Conservation (phyloP, 2,797 vertebrate genomes). For the Ciconia nigra region DNA sequence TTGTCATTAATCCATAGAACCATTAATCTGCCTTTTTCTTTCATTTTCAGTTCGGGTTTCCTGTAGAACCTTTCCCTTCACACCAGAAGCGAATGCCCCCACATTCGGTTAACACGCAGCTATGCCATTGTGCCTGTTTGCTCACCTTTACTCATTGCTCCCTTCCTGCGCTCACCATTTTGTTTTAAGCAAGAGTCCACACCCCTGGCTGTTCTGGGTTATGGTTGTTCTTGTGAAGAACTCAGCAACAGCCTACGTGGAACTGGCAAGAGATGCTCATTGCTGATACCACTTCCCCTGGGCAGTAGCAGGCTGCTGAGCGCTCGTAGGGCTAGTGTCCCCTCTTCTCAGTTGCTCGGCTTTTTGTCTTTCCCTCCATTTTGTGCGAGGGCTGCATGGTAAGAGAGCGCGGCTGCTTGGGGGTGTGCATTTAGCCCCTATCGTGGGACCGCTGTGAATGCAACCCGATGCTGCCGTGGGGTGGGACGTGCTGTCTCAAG, state of each 20-base stretch:
- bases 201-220: not conserved
- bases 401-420: not conserved
- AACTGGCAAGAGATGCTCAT: not conserved
- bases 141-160: constrained; percentile 37
- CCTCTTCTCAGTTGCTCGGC: not conserved
- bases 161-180: not conserved
- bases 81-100: constrained; percentile 82
- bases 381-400: not conserved
- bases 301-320: not conserved
- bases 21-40: constrained; percentile 88
- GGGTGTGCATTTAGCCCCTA: not conserved
- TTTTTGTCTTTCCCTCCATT: not conserved
- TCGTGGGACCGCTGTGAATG: not conserved
- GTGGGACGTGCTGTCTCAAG: not conserved
- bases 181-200: constrained; percentile 12
- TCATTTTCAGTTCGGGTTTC: constrained; percentile 96
- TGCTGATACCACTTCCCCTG: not conserved
- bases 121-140: constrained; percentile 67
- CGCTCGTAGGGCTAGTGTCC: not conserved
- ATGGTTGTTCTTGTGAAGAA: not conserved
- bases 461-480: accelerated
- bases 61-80: constrained; percentile 89
- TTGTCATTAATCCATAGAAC: constrained; percentile 74
- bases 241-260: not conserved
- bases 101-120: constrained; percentile 36